phyloP scores from a whole-genome alignment of 2,797 vertebrate species.

The Lagothrix lagotricha region DNA sequence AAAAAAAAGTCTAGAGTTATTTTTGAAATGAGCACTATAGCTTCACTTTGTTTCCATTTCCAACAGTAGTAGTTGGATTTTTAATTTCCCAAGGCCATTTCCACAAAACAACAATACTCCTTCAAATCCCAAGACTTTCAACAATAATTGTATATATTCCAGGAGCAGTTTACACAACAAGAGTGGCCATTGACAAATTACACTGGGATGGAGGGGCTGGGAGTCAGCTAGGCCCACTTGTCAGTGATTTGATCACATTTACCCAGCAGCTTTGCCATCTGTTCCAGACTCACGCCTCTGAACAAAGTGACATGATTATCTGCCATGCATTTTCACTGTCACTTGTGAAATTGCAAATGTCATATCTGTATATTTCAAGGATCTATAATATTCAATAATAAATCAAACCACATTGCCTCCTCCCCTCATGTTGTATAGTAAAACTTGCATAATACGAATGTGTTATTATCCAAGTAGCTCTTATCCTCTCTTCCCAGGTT shows the following conservation, averaged over 20 bases:
- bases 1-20: conserved; percentile 13
- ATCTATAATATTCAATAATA: neutral
- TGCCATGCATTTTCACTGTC: neutral
- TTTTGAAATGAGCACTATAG: neutral
- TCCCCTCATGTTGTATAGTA: neutral
- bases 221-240: neutral
- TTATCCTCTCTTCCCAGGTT: neutral
- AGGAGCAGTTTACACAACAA: neutral
- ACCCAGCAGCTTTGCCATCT: no score
- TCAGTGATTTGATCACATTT: neutral
- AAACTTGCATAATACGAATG: neutral
- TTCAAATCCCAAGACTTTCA: neutral
- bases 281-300: neutral
- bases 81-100: neutral
- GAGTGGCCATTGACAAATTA: neutral
- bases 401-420: neutral
- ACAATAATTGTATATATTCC: neutral
- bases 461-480: neutral
- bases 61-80: neutral
- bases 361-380: neutral
- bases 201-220: neutral
- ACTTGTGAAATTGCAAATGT: neutral
- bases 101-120: neutral
- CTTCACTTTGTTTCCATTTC: conserved; percentile 1
- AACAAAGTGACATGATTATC: neutral